These are phyloP conservation scores for Bucorvus abyssinicus DNA, from an alignment of 2,797 vertebrate species.

Conservation along the genomic window DNA sequence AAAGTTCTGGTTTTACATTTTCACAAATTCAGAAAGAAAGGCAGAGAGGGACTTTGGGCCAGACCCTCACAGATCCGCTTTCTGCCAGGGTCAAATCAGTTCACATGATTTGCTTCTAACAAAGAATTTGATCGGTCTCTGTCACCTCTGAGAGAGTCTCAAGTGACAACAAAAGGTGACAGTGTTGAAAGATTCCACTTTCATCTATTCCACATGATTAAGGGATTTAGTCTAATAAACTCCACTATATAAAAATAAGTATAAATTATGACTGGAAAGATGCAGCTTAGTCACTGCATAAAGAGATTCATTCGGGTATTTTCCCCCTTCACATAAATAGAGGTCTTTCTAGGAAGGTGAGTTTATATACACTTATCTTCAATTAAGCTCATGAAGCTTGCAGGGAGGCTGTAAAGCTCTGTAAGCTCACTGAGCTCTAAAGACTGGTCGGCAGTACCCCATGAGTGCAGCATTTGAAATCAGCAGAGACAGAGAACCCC, in stretches of 20 bases:
- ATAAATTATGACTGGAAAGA: conserved; percentile 48
- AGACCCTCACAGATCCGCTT: background rate
- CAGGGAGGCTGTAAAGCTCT: conserved; percentile 49
- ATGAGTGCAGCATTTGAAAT: conserved; percentile 49
- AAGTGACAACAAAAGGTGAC: conserved; percentile 35
- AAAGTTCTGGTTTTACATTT: background rate
- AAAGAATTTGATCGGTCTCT: background rate
- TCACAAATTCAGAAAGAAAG: background rate
- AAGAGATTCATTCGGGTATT: conserved; percentile 41
- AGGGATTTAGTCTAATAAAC: conserved; percentile 20
- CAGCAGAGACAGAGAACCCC: conserved; percentile 33
- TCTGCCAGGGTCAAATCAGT: background rate
- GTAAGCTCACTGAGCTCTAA: conserved; percentile 56
- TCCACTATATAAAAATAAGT: conserved; percentile 24
- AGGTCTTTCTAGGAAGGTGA: conserved; percentile 44
- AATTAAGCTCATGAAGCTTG: conserved; percentile 51
- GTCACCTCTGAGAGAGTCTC: background rate
- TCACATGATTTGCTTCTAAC: background rate
- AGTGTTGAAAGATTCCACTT: conserved; percentile 29
- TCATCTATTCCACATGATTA: conserved; percentile 7
- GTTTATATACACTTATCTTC: conserved; percentile 53
- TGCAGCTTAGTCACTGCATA: conserved; percentile 23
- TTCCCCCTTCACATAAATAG: conserved; percentile 7
- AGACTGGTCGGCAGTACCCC: conserved; percentile 44
- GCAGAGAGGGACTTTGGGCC: background rate